Base-by-base conservation (phyloP, 1,140 invertebrate species). In the Lepidurus arcticus region DNA sequence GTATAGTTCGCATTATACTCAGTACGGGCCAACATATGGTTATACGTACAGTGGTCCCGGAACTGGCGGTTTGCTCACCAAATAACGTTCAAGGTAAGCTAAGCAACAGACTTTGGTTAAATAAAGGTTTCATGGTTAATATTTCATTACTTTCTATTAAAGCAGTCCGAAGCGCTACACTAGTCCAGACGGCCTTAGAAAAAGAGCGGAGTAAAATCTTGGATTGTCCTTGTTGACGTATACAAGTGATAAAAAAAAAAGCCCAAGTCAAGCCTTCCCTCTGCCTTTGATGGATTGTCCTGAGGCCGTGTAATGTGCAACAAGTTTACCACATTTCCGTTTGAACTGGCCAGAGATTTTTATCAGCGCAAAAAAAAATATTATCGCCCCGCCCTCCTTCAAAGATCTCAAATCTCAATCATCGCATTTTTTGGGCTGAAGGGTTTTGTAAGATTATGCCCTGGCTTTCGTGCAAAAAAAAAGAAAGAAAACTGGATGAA, bases 1-100 rank as follows among this genome's bases (percentile, higher is more conserved):
- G 24, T 93, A 93, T 84, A 91, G 88, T 82, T 89, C 91, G 44
- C 89, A 91, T 6, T 93, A 92, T 84, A 89, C 90, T 79, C 91
- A 92, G 83, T 93, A 93, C 84, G 88, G 88, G 42, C 85, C 91
- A 65, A 86, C 90, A 10, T 92, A 92, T 82, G 89, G 90, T 77
- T 88, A 90, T 16, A 92, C 92, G 82, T 90, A 90, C 80, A 92
- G 92, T 85, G 88, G 90, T 75, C 80, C 82, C 10, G 88, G 82
- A 9, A 81, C 90, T 82, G 89, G 90, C 87, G 90, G 91, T 84
- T 88, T 93, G 86, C 90, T 93, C 88, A 92, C 91, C 92, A 91
- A 91, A 91, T 92, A 76, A 79, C 75, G 53, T 65, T 65, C 53
- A 65, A 65, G 8, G 53, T 65, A 16, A 65, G 53, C 8, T 16